phyloP scores from a whole-genome alignment of 2,113 vertebrate species.

The Plestiodon gilberti region DNA sequence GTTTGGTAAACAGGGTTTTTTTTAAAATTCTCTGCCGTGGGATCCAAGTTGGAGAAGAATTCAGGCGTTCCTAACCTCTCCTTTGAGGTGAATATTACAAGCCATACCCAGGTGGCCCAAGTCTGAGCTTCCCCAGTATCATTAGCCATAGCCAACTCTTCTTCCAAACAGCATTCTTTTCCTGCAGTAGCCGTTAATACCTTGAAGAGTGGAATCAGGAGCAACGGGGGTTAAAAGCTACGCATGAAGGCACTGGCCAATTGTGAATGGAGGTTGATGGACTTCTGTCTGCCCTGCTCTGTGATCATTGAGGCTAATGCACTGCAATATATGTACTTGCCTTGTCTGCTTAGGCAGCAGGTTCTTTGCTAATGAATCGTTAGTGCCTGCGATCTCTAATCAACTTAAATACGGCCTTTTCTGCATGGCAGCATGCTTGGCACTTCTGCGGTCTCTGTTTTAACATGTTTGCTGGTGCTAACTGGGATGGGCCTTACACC shows the following conservation, averaged over 20 bases:
- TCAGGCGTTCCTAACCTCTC: no score
- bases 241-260: neutral
- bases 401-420: neutral
- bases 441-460: neutral
- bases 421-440: neutral
- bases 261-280: slow-evolving; percentile 35
- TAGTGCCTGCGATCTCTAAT: neutral
- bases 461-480: slow-evolving; percentile 1
- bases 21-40: no score
- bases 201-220: neutral
- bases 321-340: neutral
- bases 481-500: neutral
- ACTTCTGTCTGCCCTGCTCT: neutral
- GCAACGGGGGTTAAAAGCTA: neutral
- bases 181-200: neutral
- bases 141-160: neutral
- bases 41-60: no score
- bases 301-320: neutral
- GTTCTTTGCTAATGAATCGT: neutral
- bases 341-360: rapidly evolving
- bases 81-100: no score
- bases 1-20: no score
- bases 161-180: neutral
- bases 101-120: no score
- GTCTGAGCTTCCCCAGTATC: no score